Percentiles rank a stretch among this genome's conserved stretches.
phyloP scores from a whole-genome alignment of 2,113 vertebrate genomes.

The Mesocricetus auratus region DNA sequence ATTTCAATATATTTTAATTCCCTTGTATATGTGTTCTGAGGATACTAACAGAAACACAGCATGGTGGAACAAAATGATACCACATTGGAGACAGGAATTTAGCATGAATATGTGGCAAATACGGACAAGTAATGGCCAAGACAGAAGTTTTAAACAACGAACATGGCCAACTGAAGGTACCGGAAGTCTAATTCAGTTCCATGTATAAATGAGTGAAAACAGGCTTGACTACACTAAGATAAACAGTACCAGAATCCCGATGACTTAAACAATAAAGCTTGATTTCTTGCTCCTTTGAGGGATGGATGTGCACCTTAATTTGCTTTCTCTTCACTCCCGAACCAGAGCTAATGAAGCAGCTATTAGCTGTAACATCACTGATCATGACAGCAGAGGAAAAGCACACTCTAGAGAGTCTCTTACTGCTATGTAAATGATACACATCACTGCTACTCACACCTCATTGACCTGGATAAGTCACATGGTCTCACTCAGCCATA shows the following conservation, averaged over 20 bases:
- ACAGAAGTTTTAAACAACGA: slow-evolving; percentile 11
- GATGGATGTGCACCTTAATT: neutral
- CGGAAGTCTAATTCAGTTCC: neutral
- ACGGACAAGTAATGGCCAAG: neutral
- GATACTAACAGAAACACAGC: neutral
- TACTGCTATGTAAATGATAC: slow-evolving; percentile 37
- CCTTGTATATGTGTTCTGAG: neutral
- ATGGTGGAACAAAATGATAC: neutral
- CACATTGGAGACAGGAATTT: neutral
- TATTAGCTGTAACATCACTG: slow-evolving; percentile 5
- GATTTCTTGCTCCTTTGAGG: slow-evolving; percentile 52
- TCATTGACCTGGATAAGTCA: slow-evolving; percentile 53
- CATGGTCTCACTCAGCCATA: neutral
- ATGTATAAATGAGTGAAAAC: neutral
- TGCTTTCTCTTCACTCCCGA: slow-evolving; percentile 13
- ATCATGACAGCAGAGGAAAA: slow-evolving; percentile 28
- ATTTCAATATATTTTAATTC: neutral
- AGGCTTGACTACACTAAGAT: neutral
- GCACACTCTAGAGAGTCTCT: slow-evolving; percentile 1
- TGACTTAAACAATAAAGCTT: slow-evolving; percentile 29
- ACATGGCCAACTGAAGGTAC: slow-evolving; percentile 19
- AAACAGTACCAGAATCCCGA: neutral
- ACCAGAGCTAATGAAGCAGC: slow-evolving; percentile 31
- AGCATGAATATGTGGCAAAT: neutral
- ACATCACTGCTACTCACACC: slow-evolving; percentile 4